Evolutionary conservation across 2,888 invertebrate species (phyloP), one percentile per base, ranked within the genome.

Genomic region (Phalera bucephala): DNA sequence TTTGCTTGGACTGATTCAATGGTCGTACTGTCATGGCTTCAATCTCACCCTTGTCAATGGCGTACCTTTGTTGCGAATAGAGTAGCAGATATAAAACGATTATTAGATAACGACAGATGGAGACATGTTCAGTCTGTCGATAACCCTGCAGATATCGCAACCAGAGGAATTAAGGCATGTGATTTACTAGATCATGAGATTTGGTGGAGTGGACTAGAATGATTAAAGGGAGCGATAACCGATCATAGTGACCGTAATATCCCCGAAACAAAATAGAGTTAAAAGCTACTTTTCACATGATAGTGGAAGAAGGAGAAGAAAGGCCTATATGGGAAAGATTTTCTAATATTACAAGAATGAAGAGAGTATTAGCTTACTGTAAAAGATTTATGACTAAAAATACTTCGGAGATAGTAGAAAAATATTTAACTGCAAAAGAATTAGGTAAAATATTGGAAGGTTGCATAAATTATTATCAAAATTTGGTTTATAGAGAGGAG

Each of bases 21-120:
- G 5, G 36, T 49, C 1, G 46, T 51, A 19, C n/a, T 49, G 9
- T 23, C 45, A 1, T 52, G 52, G 52, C 17, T 55, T n/a, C 35
- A 40, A 14, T 12, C 20, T 3, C 31, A 42, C 8, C 38, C 46
- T 10, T 29, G 22, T 9, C 31, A 31, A 7, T 52, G 45, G 47
- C 31, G 32, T 10, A 44, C 42, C 1, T 52, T 43, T 27, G 39
- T 51, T 1, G 38, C 35, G 12, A 51, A 52, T 20, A 14, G 45
- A 14, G 33, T 31, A 2, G 17, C 33, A 3, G 39, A 52, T 8
- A 48, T 52, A 5, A 19, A 11, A 12, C 13, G 21, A 5, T 12
- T 31, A 5, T 13, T 39, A 25, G 25, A 37, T 12, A 31, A 17
- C 27, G 13, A 8, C 3, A 28, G 23, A n/a, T 46, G 44, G 41